These are phyloP conservation scores for Petrocephalus microphthalmus DNA, from an alignment of 2,113 vertebrate genomes.

Conservation along the genomic window DNA sequence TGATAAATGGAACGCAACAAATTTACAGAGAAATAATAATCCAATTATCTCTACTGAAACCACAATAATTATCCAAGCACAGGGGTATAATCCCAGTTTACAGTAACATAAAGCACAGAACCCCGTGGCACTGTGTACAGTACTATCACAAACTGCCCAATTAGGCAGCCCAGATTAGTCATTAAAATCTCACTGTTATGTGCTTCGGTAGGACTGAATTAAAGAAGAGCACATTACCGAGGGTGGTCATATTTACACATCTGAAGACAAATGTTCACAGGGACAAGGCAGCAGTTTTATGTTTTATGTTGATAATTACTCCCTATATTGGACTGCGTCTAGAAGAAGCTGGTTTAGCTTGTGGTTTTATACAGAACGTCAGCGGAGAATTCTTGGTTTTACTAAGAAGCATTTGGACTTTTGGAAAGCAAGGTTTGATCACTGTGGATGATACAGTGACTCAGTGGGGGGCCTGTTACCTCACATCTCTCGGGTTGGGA, in stretches of 20 bases:
- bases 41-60: slow-evolving; percentile 8
- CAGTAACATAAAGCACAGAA: not conserved
- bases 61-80: slow-evolving; percentile 2
- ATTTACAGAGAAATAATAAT: not conserved
- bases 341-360: not conserved
- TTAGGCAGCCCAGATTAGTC: not conserved
- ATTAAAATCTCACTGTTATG: not conserved
- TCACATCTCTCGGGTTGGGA: not conserved
- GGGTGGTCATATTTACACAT: not conserved
- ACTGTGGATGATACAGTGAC: not conserved
- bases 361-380: not conserved
- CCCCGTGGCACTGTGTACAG: not conserved
- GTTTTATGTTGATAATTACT: not conserved
- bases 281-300: not conserved
- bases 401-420: not conserved
- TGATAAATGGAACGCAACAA: not conserved
- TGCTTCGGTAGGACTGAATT: not conserved
- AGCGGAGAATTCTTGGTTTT: not conserved
- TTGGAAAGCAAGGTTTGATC: not conserved
- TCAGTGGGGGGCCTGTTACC: not conserved
- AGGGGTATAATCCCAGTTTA: slow-evolving; percentile 13
- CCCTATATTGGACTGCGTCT: not conserved
- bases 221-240: not conserved
- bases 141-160: not conserved
- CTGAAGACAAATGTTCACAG: not conserved